Conservation (phyloP, 2,797 vertebrate species). For the Sitta carolinensis region DNA sequence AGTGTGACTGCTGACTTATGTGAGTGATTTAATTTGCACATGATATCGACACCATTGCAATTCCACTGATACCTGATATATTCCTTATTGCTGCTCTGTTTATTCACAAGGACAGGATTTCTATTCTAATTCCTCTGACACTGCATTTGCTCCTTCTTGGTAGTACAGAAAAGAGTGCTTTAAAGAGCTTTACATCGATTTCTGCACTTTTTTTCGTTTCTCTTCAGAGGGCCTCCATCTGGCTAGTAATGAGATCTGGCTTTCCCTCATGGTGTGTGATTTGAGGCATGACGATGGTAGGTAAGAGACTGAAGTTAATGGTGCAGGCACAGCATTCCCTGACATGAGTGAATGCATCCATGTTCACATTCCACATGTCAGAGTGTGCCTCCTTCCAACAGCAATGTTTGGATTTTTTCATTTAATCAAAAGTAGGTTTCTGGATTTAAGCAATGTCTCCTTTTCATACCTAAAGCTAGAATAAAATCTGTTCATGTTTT, state of each 20-base stretch:
- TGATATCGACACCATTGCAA: not conserved
- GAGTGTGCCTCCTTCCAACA: not conserved
- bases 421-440: not conserved
- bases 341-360: not conserved
- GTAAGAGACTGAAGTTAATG: not conserved
- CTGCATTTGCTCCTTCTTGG: not conserved
- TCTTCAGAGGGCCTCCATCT: not conserved
- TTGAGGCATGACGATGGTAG: fast-evolving
- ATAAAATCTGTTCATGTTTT: not conserved
- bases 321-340: not conserved
- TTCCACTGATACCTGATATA: not conserved
- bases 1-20: not conserved
- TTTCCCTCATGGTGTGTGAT: not conserved
- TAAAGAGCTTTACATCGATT: not conserved
- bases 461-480: not conserved
- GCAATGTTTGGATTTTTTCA: not conserved
- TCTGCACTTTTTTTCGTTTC: not conserved
- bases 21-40: not conserved
- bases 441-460: not conserved
- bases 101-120: not conserved
- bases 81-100: not conserved
- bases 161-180: not conserved
- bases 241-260: not conserved
- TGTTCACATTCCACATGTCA: not conserved
- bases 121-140: not conserved